These are phyloP conservation scores for Orchestia grillus DNA, from an alignment of 1,140 invertebrate genomes.

Conservation along the genomic window DNA sequence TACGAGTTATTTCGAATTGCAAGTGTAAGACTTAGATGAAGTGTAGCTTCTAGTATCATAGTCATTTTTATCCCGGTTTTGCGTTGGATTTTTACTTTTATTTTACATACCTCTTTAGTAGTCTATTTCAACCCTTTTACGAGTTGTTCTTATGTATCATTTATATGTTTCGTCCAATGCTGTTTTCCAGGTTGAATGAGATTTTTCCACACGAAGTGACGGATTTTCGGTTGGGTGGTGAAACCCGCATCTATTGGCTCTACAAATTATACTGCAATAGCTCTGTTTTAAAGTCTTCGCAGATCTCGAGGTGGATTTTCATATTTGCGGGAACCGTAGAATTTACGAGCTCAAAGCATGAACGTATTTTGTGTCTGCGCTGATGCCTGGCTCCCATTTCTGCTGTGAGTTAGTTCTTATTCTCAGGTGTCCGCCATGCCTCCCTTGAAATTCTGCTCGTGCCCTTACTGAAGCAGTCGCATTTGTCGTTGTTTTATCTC, in stretches of 20 bases:
- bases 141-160: neutral
- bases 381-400: too few relatives aligned
- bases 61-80: neutral
- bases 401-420: too few relatives aligned
- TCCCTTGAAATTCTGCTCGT: too few relatives aligned
- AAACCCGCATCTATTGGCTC: neutral
- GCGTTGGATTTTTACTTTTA: neutral
- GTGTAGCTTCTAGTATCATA: neutral
- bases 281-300: too few relatives aligned
- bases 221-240: neutral
- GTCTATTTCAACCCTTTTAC: neutral
- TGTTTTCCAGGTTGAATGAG: neutral
- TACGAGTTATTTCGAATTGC: neutral
- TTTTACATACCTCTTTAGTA: neutral
- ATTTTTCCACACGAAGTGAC: neutral
- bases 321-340: too few relatives aligned
- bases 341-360: too few relatives aligned
- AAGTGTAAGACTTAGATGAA: neutral
- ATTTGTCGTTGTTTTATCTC: too few relatives aligned
- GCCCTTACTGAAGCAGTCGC: too few relatives aligned
- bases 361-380: too few relatives aligned
- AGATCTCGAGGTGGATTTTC: too few relatives aligned
- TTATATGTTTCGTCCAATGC: neutral
- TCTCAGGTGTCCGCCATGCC: too few relatives aligned
- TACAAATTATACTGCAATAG: too few relatives aligned